phyloP scores from a whole-genome alignment of 2,888 invertebrate species.

The Apamea epomidion region DNA sequence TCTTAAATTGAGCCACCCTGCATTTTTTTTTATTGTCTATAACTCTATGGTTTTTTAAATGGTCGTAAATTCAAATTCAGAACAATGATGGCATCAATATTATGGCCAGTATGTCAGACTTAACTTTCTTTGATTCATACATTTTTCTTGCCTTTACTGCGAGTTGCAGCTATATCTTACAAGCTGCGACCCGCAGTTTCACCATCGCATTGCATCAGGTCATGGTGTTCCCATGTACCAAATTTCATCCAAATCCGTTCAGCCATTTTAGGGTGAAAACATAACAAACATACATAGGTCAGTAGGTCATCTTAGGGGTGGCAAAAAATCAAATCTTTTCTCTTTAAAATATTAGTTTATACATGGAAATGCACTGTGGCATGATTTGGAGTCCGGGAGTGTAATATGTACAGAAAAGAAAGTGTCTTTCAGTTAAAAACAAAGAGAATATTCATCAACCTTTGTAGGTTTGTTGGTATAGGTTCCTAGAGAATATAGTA shows the following conservation, averaged over 20 bases:
- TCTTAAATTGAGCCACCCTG: not conserved
- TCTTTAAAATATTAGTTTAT: too few species aligned
- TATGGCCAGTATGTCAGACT: not conserved
- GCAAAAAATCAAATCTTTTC: too few species aligned
- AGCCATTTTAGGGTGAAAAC: too few species aligned
- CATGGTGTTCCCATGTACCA: too few species aligned
- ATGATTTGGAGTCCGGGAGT: not conserved
- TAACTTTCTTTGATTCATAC: not conserved
- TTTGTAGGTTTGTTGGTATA: constrained; percentile 4
- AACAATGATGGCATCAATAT: not conserved
- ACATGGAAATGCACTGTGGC: not conserved
- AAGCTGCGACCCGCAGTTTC: too few species aligned
- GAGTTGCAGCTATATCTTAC: too few species aligned
- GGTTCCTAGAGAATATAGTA: constrained; percentile 35
- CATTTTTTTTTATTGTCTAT: not conserved
- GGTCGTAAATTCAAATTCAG: not conserved
- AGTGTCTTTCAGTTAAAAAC: constrained; percentile 18
- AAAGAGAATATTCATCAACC: constrained; percentile 19
- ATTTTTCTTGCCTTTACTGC: too few species aligned
- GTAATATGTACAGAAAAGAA: constrained; percentile 7
- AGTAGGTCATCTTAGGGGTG: too few species aligned
- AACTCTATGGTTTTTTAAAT: not conserved
- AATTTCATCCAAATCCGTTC: too few species aligned
- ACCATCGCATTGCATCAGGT: too few species aligned
- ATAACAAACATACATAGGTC: too few species aligned